These are phyloP conservation scores for Leptonema lineaticorne DNA, from an alignment of 1,140 invertebrate genomes.

Conservation along the genomic window DNA sequence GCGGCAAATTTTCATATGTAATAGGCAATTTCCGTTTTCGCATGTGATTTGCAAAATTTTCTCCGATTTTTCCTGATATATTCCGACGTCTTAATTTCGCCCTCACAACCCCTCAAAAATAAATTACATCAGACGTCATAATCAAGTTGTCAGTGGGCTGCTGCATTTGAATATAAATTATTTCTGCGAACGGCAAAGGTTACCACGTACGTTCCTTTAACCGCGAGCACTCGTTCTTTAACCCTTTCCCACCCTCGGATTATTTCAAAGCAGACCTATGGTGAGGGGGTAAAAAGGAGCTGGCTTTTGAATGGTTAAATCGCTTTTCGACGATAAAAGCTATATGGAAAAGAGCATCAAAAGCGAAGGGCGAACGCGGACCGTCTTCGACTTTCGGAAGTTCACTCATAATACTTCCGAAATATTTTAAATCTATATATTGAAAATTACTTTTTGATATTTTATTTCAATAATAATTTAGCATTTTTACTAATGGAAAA, in stretches of 20 bases:
- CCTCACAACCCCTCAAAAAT: conserved; percentile 38
- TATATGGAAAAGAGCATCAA: conserved; percentile 8
- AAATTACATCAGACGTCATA: conserved; percentile 43
- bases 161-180: conserved; percentile 43
- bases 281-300: conserved; percentile 8
- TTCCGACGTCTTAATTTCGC: conserved; percentile 25
- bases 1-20: neutral
- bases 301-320: conserved; percentile 7
- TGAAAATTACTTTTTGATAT: too few relatives aligned
- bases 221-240: conserved; percentile 35
- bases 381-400: too few relatives aligned
- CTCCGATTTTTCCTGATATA: conserved; percentile 5
- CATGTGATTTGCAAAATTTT: neutral
- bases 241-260: conserved; percentile 35
- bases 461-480: too few relatives aligned
- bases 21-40: conserved; percentile 1
- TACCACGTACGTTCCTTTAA: conserved; percentile 37
- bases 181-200: conserved; percentile 34
- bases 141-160: conserved; percentile 42
- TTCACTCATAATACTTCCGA: too few relatives aligned
- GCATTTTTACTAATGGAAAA: too few relatives aligned
- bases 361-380: too few relatives aligned
- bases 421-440: too few relatives aligned
- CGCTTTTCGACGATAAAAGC: neutral
- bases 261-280: too few relatives aligned